A percentile compares a stretch with the other conserved stretches of the same genome.
phyloP scores from a whole-genome alignment of 2,797 vertebrate species.

The Avahi laniger region DNA sequence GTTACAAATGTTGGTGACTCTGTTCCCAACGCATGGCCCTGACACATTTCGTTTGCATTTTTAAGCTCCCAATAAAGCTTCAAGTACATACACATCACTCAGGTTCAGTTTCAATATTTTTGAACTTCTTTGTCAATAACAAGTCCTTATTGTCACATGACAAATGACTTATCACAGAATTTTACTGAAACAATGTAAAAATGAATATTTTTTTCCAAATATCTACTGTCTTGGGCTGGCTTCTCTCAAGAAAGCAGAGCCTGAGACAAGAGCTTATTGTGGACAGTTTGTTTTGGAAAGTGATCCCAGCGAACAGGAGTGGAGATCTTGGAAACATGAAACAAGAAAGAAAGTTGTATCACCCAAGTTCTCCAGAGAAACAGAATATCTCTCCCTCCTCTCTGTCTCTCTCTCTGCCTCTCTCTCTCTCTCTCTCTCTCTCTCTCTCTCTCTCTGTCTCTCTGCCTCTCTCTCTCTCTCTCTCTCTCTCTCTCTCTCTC shows the following conservation, averaged over 20 bases:
- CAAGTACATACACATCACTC: neutral
- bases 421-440: no score
- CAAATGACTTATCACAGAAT: neutral
- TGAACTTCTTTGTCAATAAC: neutral
- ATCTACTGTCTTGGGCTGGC: neutral
- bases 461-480: no score
- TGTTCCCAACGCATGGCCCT: no score
- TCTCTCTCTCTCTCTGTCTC: no score
- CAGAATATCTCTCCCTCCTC: neutral
- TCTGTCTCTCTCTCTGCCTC: no score
- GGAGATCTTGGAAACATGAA: neutral
- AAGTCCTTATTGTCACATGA: neutral
- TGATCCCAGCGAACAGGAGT: neutral
- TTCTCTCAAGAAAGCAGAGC: neutral
- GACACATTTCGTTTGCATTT: neutral
- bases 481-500: no score
- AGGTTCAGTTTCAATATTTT: neutral
- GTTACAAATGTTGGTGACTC: neutral
- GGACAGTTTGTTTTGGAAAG: neutral
- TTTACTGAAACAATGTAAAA: neutral
- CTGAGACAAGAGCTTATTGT: neutral
- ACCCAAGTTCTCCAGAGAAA: neutral
- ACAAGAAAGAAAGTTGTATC: neutral
- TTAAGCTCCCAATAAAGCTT: constrained; percentile 4
- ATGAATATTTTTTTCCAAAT: neutral